Percentiles rank a stretch among this genome's conserved stretches.
Evolutionary conservation across 2,888 invertebrate genomes (phyloP).

Genomic region (Cinara cedri): DNA sequence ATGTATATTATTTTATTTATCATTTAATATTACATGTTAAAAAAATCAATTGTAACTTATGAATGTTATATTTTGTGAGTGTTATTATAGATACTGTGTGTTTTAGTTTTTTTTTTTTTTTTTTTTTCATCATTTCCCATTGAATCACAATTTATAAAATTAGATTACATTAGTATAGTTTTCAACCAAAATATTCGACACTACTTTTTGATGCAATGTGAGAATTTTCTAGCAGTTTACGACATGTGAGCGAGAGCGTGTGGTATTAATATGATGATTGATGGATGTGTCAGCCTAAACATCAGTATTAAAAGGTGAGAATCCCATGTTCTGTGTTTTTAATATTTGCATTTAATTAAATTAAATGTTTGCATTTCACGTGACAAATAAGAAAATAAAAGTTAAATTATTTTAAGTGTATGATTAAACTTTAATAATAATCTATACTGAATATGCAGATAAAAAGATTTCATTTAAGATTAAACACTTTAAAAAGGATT

Average conservation of each 20-base stretch:
- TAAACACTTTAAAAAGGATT: too few relatives aligned
- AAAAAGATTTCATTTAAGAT: too few relatives aligned
- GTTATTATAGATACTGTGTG: conserved; percentile 47
- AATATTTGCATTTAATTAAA: not conserved
- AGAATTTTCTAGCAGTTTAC: conserved; percentile 55
- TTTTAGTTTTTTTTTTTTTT: conserved; percentile 38
- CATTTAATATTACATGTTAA: conserved; percentile 11
- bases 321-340: conserved; percentile 26
- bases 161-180: conserved; percentile 39
- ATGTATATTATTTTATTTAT: too few relatives aligned
- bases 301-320: conserved; percentile 54
- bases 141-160: conserved; percentile 29
- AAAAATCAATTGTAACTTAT: conserved; percentile 51
- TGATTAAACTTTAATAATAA: not conserved
- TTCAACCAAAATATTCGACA: conserved; percentile 49
- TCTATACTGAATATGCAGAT: too few relatives aligned
- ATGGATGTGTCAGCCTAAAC: conserved; percentile 54
- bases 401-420: not conserved
- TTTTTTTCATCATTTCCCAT: conserved; percentile 36
- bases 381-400: not conserved
- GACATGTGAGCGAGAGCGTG: conserved; percentile 55
- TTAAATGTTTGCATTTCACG: not conserved
- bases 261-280: conserved; percentile 52
- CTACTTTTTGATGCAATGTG: conserved; percentile 53
- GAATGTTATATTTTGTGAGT: conserved; percentile 48